A percentile compares a stretch with the other conserved stretches of the same genome.
These are phyloP conservation scores for Malachius bipustulatus DNA, from an alignment of 2,888 invertebrate genomes.

Conservation along the genomic window DNA sequence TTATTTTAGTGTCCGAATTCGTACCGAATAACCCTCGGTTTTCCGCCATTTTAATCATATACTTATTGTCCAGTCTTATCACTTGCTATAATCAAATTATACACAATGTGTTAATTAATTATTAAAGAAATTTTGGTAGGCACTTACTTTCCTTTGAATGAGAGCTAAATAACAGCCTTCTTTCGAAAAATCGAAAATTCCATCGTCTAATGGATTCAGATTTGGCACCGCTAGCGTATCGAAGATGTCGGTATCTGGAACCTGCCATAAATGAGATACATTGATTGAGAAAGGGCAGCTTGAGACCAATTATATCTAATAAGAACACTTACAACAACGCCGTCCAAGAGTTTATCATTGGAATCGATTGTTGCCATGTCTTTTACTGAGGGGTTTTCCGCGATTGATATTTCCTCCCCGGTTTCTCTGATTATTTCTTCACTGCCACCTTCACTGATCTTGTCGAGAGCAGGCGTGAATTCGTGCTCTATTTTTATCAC, in stretches of 20 bases:
- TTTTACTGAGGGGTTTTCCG: no score
- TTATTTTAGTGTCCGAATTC: slow-evolving; percentile 30
- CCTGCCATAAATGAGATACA: no score
- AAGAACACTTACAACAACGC: no score
- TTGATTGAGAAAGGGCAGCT: no score
- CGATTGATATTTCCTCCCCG: no score
- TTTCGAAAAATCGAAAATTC: slow-evolving; percentile 36
- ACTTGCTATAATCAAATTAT: slow-evolving; percentile 43
- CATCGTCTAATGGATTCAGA: slow-evolving; percentile 42
- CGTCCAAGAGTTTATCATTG: no score
- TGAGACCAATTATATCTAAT: no score
- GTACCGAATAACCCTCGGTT: slow-evolving; percentile 60
- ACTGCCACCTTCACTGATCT: no score
- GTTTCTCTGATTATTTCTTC: no score
- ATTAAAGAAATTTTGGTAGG: neutral
- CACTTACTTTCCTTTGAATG: slow-evolving; percentile 50
- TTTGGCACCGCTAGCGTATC: slow-evolving; percentile 49
- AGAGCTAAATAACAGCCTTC: slow-evolving; percentile 58
- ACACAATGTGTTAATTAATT: neutral
- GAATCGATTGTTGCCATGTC: no score
- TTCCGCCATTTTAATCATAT: slow-evolving; percentile 75
- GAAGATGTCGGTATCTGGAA: slow-evolving; percentile 60
- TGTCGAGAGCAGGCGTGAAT: no score
- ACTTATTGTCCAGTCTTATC: slow-evolving; percentile 66
- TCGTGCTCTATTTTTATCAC: no score